Evolutionary conservation across 2,797 vertebrate genomes (phyloP).

Genomic region (Girardinus metallicus): DNA sequence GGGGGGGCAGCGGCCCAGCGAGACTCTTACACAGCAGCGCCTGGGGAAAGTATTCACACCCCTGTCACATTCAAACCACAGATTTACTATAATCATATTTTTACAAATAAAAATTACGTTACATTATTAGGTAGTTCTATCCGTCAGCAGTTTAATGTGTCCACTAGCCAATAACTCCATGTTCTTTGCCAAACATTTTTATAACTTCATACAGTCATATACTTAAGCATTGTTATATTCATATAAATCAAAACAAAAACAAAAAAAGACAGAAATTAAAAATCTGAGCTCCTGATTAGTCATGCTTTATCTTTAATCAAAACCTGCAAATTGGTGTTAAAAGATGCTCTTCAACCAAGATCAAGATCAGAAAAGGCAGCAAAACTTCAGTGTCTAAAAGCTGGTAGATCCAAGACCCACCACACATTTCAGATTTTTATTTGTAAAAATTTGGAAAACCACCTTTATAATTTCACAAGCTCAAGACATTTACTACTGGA

Average conservation of each 20-base stretch:
- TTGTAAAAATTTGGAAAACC: background rate
- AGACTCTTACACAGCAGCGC: background rate
- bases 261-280: no score
- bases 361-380: background rate
- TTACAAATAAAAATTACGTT: no score
- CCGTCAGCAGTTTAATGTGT: background rate
- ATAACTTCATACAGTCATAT: no score
- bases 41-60: background rate
- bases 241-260: no score
- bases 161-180: no score
- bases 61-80: background rate
- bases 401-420: background rate
- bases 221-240: no score
- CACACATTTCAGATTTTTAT: background rate
- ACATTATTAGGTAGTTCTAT: background rate
- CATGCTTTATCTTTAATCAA: background rate
- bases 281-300: background rate
- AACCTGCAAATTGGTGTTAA: background rate
- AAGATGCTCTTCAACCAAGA: background rate
- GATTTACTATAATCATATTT: background rate
- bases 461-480: background rate
- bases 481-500: background rate
- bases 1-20: slow-evolving; percentile 17
- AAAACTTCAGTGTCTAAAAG: background rate
- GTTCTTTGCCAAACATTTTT: no score